Base-by-base conservation (phyloP, 2,113 vertebrate species). In the Xiphophorus couchianus region DNA sequence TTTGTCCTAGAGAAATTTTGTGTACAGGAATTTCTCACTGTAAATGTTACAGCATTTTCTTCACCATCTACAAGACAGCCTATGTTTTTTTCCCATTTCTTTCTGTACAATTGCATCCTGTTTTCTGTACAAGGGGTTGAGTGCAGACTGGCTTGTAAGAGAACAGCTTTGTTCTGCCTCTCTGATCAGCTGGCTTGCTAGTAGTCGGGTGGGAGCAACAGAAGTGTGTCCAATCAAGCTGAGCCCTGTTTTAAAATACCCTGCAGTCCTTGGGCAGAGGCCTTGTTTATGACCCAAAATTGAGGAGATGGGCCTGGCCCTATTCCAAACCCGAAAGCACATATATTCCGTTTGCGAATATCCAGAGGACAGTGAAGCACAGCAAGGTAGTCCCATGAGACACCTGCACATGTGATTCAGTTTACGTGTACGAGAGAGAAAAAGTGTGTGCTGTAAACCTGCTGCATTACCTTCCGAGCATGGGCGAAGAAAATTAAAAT, bases 161-260 rank as follows among this genome's bases (percentile, higher is more conserved):
- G 83, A 85, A 44, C 81, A 13, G 79, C 85, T 90, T 90, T 91
- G 83, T 88, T 90, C 90, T 83, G 86, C 86, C 68, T 83, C 84
- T 86, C 77, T 87, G 88, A 91, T 90, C 88, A 84, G 85, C 79
- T 88, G 87, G 85, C 82, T 82, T 37, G 71, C 77, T 73, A 44
- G 85, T 79, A 73, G 69, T 88, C 77, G 31, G 82, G 78, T 72
- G 44, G 9, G 62, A 84, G 82, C 77, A 84, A 81, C 78, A 88
- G 74, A 86, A 91, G 86, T 88, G 85, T 88, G 90, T 89, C 92
- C 88, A 92, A 91, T 92, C 83, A 87, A 88, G 82, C 88, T 78
- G 76, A 87, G 91, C 78, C 87, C 61, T 80, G 83, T 88, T 88
- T 88, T 88, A 88, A 91, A 89, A 86, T 78, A 75, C 92, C 83